Evolutionary conservation across 2,888 invertebrate species (phyloP), one percentile per base, ranked within the genome.

Genomic region (Heliconius ismenius): DNA sequence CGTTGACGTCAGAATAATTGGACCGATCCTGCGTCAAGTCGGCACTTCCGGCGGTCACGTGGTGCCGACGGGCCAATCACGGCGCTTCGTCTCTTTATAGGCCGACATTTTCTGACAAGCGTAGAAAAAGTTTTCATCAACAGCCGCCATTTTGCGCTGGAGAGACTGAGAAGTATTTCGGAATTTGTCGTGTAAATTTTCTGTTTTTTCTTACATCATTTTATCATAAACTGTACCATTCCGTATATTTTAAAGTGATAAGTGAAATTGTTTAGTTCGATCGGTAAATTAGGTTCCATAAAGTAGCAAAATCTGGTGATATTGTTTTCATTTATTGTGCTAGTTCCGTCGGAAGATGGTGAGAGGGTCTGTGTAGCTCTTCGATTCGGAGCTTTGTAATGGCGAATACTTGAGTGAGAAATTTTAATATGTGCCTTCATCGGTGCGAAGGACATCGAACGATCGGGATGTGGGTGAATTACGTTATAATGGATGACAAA

Each of bases 101-200:
- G 92, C 95, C 93, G 94, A 95, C 95, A 93, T 94, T 94, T 96
- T 97, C 96, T 97, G 97, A 97, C 97, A 97, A 97, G 97, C 97
- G 97, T 97, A 97, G 96, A 97, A 97, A 97, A 97, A 97, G 96
- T 97, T 97, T 96, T 97, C 97, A 97, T 97, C 97, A 97, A 97
- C 97, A 97, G 97, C 97, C 97, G 97, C 98, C 98, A 98, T 98
- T 96, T 98, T 98, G 97, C 96, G 96, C 96, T 96, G 96, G 95
- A 95, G 95, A 95, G 96, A 96, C 96, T 96, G 95, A 95, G 96
- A 95, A 95, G 96, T 95, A 96, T 95, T 96, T 96, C 95, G 95
- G 95, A 95, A 95, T 95, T 95, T 95, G 95, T 95, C 95, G 95
- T 95, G 94, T 95, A 95, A 95, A 95, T 95, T 95, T 95, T 94